Evolutionary conservation across 2,113 vertebrate genomes (phyloP).

Genomic region (Hypanus sabinus): DNA sequence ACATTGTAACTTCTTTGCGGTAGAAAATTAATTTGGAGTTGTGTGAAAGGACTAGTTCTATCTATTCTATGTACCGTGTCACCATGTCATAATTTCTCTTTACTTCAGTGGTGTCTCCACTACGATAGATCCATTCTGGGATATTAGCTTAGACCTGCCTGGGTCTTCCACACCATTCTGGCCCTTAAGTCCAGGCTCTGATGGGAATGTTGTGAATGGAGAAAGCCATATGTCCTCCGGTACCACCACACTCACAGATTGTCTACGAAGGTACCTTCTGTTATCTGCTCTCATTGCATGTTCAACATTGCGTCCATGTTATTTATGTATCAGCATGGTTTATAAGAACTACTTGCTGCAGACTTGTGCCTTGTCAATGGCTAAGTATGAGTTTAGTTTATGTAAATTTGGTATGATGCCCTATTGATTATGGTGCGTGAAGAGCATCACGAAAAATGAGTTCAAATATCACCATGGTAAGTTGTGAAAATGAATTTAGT

Average conservation of each 20-base stretch:
- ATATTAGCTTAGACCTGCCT: conserved; percentile 94
- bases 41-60: background rate
- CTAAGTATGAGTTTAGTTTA: background rate
- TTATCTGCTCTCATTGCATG: background rate
- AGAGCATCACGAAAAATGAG: background rate
- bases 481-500: background rate
- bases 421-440: background rate
- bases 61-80: background rate
- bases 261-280: conserved; percentile 78
- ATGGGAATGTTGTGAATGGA: conserved; percentile 83
- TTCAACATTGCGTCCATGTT: background rate
- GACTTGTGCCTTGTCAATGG: background rate
- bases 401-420: background rate
- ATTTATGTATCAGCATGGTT: background rate
- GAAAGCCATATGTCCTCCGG: conserved; percentile 84
- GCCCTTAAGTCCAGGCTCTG: conserved; percentile 91
- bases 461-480: background rate
- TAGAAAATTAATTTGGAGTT: background rate
- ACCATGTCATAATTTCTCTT: conserved; percentile 25
- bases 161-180: conserved; percentile 96
- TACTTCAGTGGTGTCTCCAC: conserved; percentile 83
- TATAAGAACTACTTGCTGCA: background rate
- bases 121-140: conserved; percentile 98
- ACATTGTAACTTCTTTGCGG: background rate
- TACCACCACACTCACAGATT: conserved; percentile 95